Evolutionary conservation across 1,140 invertebrate species (phyloP), one percentile per base, ranked within the genome.

Genomic region (Acromyrmex heyeri): DNA sequence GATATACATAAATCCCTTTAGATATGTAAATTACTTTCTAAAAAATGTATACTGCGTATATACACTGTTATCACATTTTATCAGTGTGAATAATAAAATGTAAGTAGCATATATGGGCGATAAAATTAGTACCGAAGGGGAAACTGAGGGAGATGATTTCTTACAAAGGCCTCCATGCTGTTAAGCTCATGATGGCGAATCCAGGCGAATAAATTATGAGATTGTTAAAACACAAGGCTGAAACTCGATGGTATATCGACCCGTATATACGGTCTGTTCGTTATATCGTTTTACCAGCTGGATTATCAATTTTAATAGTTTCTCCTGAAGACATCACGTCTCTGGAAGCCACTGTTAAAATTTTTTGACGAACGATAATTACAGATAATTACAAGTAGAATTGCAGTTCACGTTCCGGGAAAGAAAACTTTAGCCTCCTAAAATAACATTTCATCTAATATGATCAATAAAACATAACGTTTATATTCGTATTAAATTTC

Each of bases 221-320:
- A 82, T 57, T 72, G 34, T 73, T 73, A 82, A 82, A 34, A 72
- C 62, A 48, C 30, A 38, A 48, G 34, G 27, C 21, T 67, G 38
- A 82, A 72, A 61, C 67, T 27, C 34, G 50, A 34, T n/a, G 79
- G 38, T 30, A 30, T 30, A 30, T 30, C 30, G 30, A 30, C 72
- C 79, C 18, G 38, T 73, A 24, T 73, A 55, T n/a, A 34, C 24
- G 14, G 6, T 57, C 38, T 10, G 55, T 21, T 18, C 72, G 30
- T 76, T 76, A 70, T 16, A 62, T 88, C 70, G 48, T 70, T 88
- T 55, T 30, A n/a, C 14, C 53, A 34, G 57, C 21, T 73, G 16
- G 44, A n/a, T 69, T 83, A 87, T 76, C 78, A 38, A 82, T 73
- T 82, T 18, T 30, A 81, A 57, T 55, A 55, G 81, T 76, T 70